These are phyloP conservation scores for Mustelus asterias DNA, from an alignment of 2,113 vertebrate genomes.

Conservation along the genomic window DNA sequence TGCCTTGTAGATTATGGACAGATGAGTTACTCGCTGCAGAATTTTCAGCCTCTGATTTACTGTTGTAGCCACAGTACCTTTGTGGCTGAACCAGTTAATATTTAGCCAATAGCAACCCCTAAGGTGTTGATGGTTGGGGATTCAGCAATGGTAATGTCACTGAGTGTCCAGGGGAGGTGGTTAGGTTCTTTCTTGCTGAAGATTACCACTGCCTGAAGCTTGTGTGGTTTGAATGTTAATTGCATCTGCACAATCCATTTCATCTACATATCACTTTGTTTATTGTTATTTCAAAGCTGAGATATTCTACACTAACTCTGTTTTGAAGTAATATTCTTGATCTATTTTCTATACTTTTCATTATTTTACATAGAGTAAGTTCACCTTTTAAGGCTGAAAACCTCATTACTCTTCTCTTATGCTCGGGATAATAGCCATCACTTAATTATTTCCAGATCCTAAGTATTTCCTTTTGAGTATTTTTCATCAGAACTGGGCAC, in stretches of 20 bases:
- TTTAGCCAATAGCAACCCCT: not conserved
- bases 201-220: not conserved
- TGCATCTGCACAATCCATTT: not conserved
- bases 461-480: not conserved
- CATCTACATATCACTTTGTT: not conserved
- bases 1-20: no score
- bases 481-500: not conserved
- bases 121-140: not conserved
- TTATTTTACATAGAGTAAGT: not conserved
- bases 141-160: not conserved
- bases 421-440: not conserved
- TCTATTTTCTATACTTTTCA: not conserved
- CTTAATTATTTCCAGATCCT: not conserved
- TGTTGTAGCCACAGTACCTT: not conserved
- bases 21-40: not conserved
- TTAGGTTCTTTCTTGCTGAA: not conserved
- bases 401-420: not conserved
- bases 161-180: not conserved
- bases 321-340: not conserved
- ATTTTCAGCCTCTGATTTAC: not conserved
- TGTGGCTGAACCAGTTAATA: not conserved
- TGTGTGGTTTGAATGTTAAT: not conserved
- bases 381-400: not conserved
- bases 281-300: not conserved
- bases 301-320: not conserved